A percentile compares a stretch with the other conserved stretches of the same genome.
Conservation (phyloP, 2,888 invertebrate genomes). For the Aricia artaxerxes region DNA sequence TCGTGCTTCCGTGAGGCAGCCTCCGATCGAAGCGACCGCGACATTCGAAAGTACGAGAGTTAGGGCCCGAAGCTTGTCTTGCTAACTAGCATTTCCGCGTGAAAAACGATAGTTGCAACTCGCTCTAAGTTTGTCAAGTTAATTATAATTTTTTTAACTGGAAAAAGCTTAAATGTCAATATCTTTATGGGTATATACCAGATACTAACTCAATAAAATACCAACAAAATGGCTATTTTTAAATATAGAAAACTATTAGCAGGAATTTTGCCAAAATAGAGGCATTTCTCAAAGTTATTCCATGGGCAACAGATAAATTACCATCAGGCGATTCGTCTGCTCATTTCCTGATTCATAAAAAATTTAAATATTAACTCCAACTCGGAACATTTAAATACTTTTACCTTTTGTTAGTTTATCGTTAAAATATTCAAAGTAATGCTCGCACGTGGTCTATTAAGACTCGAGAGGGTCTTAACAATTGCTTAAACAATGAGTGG, state of each 20-base stretch:
- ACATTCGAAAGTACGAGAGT: too few species aligned
- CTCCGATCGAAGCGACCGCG: not conserved
- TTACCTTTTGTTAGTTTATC: not conserved
- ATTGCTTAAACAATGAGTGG: slow-evolving; percentile 4
- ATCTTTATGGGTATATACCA: not conserved
- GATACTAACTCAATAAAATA: too few species aligned
- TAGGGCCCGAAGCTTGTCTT: not conserved
- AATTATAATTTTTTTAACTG: slow-evolving; percentile 4
- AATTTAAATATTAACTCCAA: not conserved
- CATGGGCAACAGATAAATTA: too few species aligned
- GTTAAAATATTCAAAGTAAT: slow-evolving; percentile 1
- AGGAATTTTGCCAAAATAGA: too few species aligned
- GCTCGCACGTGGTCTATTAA: slow-evolving; percentile 21
- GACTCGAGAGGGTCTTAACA: slow-evolving; percentile 7
- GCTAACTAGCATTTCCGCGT: not conserved
- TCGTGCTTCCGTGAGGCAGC: not conserved
- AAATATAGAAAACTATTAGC: too few species aligned
- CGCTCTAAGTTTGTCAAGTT: not conserved
- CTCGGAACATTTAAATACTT: not conserved
- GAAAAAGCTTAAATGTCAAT: not conserved
- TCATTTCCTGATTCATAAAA: not conserved
- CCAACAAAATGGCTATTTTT: too few species aligned
- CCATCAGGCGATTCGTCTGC: too few species aligned
- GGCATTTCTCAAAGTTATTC: too few species aligned
- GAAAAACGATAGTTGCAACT: not conserved